phyloP scores from a whole-genome alignment of 2,888 invertebrate species.

The Nomada hirtipes region DNA sequence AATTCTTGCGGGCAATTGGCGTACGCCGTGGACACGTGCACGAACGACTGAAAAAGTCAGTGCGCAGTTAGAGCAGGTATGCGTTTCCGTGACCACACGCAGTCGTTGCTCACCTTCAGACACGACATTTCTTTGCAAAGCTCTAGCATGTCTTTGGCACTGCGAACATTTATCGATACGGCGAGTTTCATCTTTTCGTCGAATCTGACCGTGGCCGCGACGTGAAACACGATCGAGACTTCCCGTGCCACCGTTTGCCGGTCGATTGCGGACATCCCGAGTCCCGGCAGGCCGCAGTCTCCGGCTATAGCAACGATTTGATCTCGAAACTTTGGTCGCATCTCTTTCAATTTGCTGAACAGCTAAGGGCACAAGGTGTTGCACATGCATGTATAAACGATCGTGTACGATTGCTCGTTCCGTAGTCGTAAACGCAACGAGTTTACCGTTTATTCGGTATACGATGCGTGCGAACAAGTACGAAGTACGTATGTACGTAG shows the following conservation, averaged over 20 bases:
- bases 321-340: conserved; percentile 88
- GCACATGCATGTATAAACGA: too few relatives aligned
- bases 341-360: conserved; percentile 86
- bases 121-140: conserved; percentile 88
- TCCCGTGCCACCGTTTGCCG: conserved; percentile 85
- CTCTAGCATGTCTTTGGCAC: conserved; percentile 88
- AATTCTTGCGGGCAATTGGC: conserved; percentile 85
- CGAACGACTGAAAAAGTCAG: conserved; percentile 81
- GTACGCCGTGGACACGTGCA: conserved; percentile 87
- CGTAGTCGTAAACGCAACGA: too few relatives aligned
- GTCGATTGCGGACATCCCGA: conserved; percentile 87
- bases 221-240: conserved; percentile 86
- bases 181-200: conserved; percentile 91
- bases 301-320: conserved; percentile 86
- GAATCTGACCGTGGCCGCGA: conserved; percentile 88
- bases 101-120: conserved; percentile 84
- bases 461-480: too few relatives aligned
- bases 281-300: conserved; percentile 87
- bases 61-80: neutral
- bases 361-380: conserved; percentile 81
- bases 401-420: too few relatives aligned
- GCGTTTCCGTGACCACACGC: neutral
- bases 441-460: too few relatives aligned
- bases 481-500: too few relatives aligned
- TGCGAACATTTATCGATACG: conserved; percentile 90